phyloP scores from a whole-genome alignment of 2,888 invertebrate genomes.

The Melinaea menophilus region DNA sequence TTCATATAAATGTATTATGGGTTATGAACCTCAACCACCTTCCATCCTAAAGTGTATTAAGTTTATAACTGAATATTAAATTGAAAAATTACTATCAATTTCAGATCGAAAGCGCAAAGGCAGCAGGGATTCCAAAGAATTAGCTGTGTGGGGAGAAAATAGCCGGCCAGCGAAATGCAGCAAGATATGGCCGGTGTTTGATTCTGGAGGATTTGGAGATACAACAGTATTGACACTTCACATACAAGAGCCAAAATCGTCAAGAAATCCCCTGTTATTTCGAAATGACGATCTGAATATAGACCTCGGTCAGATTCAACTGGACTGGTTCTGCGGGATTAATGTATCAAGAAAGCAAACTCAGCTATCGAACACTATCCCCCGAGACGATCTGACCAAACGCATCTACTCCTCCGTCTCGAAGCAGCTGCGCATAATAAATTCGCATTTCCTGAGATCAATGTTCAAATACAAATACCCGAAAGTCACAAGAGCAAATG shows the following conservation, averaged over 20 bases:
- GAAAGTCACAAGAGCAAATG: slow-evolving; percentile 64
- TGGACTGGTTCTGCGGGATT: slow-evolving; percentile 59
- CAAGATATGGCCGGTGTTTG: slow-evolving; percentile 74
- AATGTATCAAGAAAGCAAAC: slow-evolving; percentile 61
- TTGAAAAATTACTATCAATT: slow-evolving; percentile 27
- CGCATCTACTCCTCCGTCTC: slow-evolving; percentile 67
- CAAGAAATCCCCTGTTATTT: slow-evolving; percentile 56
- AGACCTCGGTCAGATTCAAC: slow-evolving; percentile 40
- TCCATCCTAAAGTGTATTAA: neutral
- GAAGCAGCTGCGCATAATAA: slow-evolving; percentile 64
- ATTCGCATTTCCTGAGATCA: slow-evolving; percentile 60
- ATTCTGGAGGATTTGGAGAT: slow-evolving; percentile 69
- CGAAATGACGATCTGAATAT: slow-evolving; percentile 31
- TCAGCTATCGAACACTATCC: slow-evolving; percentile 48
- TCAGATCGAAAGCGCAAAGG: slow-evolving; percentile 68
- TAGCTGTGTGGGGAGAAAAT: slow-evolving; percentile 56
- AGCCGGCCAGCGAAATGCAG: slow-evolving; percentile 58
- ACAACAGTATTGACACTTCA: slow-evolving; percentile 51
- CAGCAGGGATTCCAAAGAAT: slow-evolving; percentile 51
- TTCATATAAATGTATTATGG: too few relatives aligned
- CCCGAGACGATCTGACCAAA: slow-evolving; percentile 58
- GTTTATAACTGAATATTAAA: slow-evolving; percentile 5
- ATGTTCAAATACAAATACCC: slow-evolving; percentile 71
- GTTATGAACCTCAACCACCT: too few relatives aligned
- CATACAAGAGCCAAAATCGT: slow-evolving; percentile 45